Conservation (phyloP, 2,113 vertebrate species). For the Psittacus erithacus region DNA sequence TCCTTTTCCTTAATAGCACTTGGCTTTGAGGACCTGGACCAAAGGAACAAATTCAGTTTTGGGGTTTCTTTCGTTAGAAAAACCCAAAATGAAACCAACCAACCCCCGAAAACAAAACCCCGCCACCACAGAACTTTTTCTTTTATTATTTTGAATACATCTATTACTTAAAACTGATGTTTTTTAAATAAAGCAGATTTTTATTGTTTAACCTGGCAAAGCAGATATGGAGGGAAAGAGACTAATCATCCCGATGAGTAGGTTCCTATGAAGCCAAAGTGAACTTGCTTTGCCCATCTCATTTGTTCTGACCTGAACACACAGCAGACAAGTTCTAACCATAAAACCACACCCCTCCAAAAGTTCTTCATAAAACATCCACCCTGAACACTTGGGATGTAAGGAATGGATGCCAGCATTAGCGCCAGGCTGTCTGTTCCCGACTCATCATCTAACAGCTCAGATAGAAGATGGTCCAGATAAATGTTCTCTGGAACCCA, state of each 20-base stretch:
- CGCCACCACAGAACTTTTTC: neutral
- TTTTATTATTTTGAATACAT: neutral
- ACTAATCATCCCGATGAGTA: neutral
- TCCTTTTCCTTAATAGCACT: constrained; percentile 91
- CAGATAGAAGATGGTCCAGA: neutral
- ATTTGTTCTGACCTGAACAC: constrained; percentile 60
- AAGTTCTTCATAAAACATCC: neutral
- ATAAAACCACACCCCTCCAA: constrained; percentile 55
- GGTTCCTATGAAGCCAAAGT: neutral
- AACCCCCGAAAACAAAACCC: accelerated
- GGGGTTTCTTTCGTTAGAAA: neutral
- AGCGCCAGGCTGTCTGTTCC: constrained; percentile 35
- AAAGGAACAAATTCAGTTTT: neutral
- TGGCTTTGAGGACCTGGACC: constrained; percentile 85
- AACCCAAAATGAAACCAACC: neutral
- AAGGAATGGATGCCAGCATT: neutral
- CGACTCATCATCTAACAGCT: neutral
- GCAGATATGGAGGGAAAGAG: neutral
- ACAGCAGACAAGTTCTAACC: constrained; percentile 35
- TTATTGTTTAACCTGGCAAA: neutral
- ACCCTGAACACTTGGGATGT: neutral
- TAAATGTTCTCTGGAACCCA: neutral
- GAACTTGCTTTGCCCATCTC: constrained; percentile 21
- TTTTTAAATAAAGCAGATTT: neutral
- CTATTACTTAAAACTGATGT: neutral